Percentiles rank a stretch among this genome's conserved stretches.
Evolutionary conservation across 2,888 invertebrate species (phyloP).

Genomic region (Tipula unca): DNA sequence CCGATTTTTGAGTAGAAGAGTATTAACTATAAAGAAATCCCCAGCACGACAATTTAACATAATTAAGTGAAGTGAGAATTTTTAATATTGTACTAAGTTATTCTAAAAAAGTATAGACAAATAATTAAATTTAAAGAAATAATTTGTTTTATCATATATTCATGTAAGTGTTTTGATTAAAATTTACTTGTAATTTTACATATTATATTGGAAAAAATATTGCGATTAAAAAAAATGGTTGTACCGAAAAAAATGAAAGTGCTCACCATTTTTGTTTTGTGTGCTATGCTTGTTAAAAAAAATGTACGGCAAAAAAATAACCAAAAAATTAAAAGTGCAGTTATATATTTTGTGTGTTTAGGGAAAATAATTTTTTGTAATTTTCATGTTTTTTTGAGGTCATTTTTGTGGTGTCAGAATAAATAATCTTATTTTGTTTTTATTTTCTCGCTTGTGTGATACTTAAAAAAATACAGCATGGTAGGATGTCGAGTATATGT

Average conservation of each 20-base stretch:
- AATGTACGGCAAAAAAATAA: neutral
- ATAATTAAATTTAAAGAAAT: neutral
- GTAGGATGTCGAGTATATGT: slow-evolving; percentile 80
- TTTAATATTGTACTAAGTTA: neutral
- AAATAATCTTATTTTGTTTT: neutral
- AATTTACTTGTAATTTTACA: neutral
- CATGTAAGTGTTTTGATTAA: neutral
- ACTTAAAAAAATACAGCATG: slow-evolving; percentile 37
- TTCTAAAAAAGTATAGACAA: neutral
- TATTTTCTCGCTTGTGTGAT: neutral
- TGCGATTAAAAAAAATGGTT: neutral
- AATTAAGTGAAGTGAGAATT: neutral
- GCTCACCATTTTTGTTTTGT: slow-evolving; percentile 2
- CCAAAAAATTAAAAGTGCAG: neutral
- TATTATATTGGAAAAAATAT: neutral
- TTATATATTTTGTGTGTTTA: neutral
- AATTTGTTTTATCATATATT: neutral
- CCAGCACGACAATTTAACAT: neutral
- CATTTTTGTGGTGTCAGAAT: neutral
- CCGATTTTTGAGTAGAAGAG: neutral
- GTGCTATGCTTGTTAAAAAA: neutral
- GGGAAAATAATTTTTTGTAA: neutral
- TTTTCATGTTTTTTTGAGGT: neutral
- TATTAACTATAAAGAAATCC: neutral
- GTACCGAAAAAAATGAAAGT: neutral